Conservation (phyloP, 2,888 invertebrate genomes). For the Noctua janthina region DNA sequence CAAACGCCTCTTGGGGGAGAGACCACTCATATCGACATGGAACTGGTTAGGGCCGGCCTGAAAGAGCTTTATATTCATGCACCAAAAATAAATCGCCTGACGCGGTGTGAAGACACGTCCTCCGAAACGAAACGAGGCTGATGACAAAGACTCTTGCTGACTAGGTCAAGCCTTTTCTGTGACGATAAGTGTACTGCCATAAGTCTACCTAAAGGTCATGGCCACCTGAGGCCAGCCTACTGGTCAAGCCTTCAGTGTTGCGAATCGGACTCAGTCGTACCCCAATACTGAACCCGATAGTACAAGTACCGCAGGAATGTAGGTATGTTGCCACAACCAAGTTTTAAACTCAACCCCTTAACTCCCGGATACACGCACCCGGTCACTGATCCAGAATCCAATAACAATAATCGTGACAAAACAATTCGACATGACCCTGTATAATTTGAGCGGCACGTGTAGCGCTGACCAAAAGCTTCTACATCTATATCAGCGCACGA, state of each 20-base stretch:
- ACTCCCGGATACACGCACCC: too few species aligned
- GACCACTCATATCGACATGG: not conserved
- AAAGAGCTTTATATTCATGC: not conserved
- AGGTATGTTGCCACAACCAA: not conserved
- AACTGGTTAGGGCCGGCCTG: not conserved
- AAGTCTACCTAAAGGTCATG: not conserved
- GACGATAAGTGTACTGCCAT: not conserved
- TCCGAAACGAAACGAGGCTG: not conserved
- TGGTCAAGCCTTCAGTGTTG: not conserved
- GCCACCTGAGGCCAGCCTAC: not conserved
- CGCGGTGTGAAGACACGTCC: not conserved
- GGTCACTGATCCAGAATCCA: not conserved
- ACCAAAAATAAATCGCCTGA: not conserved
- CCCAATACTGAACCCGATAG: not conserved
- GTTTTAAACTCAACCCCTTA: not conserved
- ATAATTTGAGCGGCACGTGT: slow-evolving; percentile 48
- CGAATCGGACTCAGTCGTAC: not conserved
- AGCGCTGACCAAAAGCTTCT: slow-evolving; percentile 38
- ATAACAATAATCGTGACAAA: slow-evolving; percentile 10
- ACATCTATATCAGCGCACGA: slow-evolving; percentile 19
- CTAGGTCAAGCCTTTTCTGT: not conserved
- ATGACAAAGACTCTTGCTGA: not conserved
- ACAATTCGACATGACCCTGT: slow-evolving; percentile 9
- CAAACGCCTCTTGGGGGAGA: not conserved
- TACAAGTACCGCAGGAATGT: not conserved